Base-by-base conservation (phyloP, 2,888 invertebrate genomes). In the Megastigmus dorsalis region DNA sequence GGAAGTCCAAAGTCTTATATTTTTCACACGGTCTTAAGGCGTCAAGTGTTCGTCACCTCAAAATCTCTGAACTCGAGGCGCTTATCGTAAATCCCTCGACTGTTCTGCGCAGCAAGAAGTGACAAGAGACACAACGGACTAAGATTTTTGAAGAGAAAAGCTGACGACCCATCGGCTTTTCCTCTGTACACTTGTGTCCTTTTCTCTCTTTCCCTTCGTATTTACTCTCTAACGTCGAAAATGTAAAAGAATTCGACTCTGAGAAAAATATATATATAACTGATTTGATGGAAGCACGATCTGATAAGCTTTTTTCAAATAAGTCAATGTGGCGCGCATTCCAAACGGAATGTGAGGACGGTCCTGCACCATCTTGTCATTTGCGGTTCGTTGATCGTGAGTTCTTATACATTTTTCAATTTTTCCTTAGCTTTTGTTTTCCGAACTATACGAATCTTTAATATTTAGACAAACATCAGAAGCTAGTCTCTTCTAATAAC, bases 11-110 rank as follows among this genome's bases (percentile, higher is more conserved):
- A 33, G 30, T 33, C 23, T 54, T 62, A 41, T 43, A n/a, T n/a
- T 28, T 43, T 60, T 38, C 33, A 18, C 30, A 30, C 3, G 38
- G 50, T 75, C 41, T 75, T 38, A 66, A 75, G 41, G 60, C 74
- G 73, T 74, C 74, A 74, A 76, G 62, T 55, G 67, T 55, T 73
- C 72, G 67, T 75, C 67, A 55, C 69, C 69, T 55, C 67, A 26
- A 74, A 75, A 75, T 70, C 75, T 52, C 55, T 59, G 65, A 77
- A 77, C 71, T 78, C 68, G 41, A 65, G 54, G 43, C 74, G 73
- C 72, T 77, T 72, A 68, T 74, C 66, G 76, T 77, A 78, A 79
- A 79, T 75, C 79, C 76, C 72, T 66, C 68, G 73, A 33, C 60
- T 70, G 62, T 65, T 69, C 33, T 75, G n/a, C n/a, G n/a, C 57